Evolutionary conservation across 30 jellyfish, hydroid and myxozoan genomes (phyloP), one percentile per base, ranked within the genome.

Genomic region (Aurelia aurita): DNA sequence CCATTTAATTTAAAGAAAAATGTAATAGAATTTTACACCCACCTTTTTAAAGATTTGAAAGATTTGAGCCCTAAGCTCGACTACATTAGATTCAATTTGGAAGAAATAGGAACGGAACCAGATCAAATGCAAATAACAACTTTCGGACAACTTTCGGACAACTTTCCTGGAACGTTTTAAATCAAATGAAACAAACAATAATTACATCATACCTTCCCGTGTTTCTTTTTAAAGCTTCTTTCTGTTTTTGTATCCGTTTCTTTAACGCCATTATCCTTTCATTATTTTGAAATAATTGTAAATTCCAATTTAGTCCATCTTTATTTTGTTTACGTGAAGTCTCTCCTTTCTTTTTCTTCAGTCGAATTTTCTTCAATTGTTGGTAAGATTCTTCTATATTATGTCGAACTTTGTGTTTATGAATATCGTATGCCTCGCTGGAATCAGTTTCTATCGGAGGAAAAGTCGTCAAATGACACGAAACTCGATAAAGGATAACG

Each of bases 371-470:
- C 81, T 89, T 89, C 22, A 89, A 31, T 54, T 58, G 87, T 58
- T 82, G 87, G 59, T 89, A 89, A 0, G 97, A 60, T n/a, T 89
- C 97, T 75, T 89, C 94, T 10, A 89, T 59, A 16, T 82, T 89
- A 35, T 64, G 88, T 32, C 65, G 53, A 13, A 49, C 79, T 75
- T 66, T 87, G 15, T 87, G 70, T 34, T 62, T 23, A 13, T 74
- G 64, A 46, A 32, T 22, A 26, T 76, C 77, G 55, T 44, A 67
- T 10, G 27, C 54, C 21, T 16, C 57, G 20, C 58, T 31, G 18
- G 77, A 34, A 16, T 27, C 39, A 15, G 89, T 28, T 34, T 63
- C 89, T 78, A n/a, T n/a, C 19, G 4, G 0, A 10, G 4, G 46
- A 74, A 43, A 67, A 4, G 62, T 20, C 3, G 23, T 31, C 3